Conservation (phyloP, 2,113 vertebrate genomes). For the Eonycteris spelaea region DNA sequence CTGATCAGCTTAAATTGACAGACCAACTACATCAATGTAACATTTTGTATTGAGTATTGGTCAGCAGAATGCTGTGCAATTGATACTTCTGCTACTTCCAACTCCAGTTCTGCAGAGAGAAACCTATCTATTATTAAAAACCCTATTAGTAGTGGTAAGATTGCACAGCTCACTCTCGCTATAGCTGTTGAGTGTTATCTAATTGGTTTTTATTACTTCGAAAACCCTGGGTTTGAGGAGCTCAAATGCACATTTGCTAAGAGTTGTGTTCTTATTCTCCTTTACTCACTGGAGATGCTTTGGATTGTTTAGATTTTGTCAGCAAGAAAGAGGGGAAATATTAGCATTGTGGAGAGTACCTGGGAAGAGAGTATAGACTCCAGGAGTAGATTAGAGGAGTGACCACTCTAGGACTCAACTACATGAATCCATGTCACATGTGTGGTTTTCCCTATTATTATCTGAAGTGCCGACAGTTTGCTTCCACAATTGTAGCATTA, state of each 20-base stretch:
- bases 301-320: conserved; percentile 75
- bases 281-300: conserved; percentile 72
- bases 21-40: conserved; percentile 61
- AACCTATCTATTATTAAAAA: conserved; percentile 84
- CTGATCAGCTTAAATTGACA: neutral
- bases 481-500: neutral
- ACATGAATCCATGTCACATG: neutral
- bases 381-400: neutral
- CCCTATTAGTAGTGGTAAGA: conserved; percentile 80
- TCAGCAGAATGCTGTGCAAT: conserved; percentile 75
- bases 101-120: conserved; percentile 64
- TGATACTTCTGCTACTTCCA: conserved; percentile 72
- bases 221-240: conserved; percentile 75
- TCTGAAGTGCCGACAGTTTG: neutral
- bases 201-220: conserved; percentile 83
- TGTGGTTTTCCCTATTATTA: neutral
- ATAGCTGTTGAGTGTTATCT: conserved; percentile 76
- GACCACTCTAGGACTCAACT: neutral
- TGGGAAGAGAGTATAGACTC: neutral
- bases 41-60: conserved; percentile 64
- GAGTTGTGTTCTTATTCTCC: conserved; percentile 63
- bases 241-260: conserved; percentile 78
- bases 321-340: conserved; percentile 56
- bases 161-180: conserved; percentile 74
- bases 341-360: neutral